These are phyloP conservation scores for Heliconius eleuchia DNA, from an alignment of 1,140 invertebrate species.

Conservation along the genomic window DNA sequence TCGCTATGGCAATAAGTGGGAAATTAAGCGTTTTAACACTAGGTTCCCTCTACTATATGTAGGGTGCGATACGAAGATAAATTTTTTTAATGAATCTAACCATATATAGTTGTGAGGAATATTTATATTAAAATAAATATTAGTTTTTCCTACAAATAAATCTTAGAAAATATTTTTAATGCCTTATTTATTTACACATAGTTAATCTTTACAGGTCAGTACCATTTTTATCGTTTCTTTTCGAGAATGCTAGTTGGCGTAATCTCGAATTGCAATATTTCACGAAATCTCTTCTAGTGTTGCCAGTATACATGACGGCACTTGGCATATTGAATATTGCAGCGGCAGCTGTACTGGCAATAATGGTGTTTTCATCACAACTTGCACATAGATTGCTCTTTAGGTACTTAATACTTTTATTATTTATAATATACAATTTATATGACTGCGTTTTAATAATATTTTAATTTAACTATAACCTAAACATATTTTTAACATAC, in stretches of 20 bases:
- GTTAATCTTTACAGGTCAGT: conserved; percentile 48
- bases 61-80: no score
- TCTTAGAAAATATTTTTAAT: no score
- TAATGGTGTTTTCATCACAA: conserved; percentile 68
- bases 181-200: background rate
- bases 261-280: conserved; percentile 64
- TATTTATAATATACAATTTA: background rate
- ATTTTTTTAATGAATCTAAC: no score
- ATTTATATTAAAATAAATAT: no score
- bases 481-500: conserved; percentile 10
- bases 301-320: conserved; percentile 65
- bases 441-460: no score
- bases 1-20: no score
- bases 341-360: conserved; percentile 42
- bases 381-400: conserved; percentile 65
- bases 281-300: conserved; percentile 52
- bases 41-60: no score
- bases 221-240: conserved; percentile 49
- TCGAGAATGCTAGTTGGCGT: conserved; percentile 55
- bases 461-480: background rate
- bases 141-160: no score
- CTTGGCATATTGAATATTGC: conserved; percentile 57
- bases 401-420: conserved; percentile 43
- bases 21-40: no score
- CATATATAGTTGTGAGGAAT: no score